Evolutionary conservation across 2,888 invertebrate genomes (phyloP).

Genomic region (Orthonevra nobilis): DNA sequence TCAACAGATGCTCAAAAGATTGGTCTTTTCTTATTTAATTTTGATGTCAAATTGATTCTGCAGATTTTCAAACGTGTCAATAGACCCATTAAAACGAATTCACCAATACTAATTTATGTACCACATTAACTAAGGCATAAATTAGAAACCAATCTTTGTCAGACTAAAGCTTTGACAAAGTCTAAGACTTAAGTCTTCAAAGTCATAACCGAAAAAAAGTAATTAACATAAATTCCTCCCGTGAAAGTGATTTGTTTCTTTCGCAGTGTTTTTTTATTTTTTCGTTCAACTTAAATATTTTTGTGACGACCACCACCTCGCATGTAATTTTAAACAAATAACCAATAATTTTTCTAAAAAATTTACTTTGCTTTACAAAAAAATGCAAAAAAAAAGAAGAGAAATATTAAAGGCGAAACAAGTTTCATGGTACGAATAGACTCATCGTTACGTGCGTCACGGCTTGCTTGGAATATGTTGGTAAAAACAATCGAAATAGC

Average conservation of each 20-base stretch:
- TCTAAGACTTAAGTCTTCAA: not conserved
- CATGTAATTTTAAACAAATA: conserved; percentile 38
- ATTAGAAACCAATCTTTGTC: conserved; percentile 22
- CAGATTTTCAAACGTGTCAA: not conserved
- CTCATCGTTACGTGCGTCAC: conserved; percentile 38
- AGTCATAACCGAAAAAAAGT: conserved; percentile 15
- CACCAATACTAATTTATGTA: not conserved
- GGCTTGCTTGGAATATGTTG: not conserved
- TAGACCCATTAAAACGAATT: not conserved
- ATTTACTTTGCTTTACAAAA: conserved; percentile 10
- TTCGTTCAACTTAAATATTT: conserved; percentile 1
- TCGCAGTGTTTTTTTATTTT: not conserved
- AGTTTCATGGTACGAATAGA: conserved; percentile 34
- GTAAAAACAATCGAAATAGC: conserved; percentile 28
- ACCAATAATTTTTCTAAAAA: no score
- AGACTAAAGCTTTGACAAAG: not conserved
- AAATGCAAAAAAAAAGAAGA: conserved; percentile 9
- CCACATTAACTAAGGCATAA: not conserved
- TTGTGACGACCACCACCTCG: no score
- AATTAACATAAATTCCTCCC: conserved; percentile 54
- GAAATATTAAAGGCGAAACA: conserved; percentile 3
- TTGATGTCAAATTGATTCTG: not conserved
- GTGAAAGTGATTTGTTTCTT: conserved; percentile 48
- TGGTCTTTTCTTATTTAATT: no score
- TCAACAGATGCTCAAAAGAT: conserved; percentile 1